A percentile compares a stretch with the other conserved stretches of the same genome.
Conservation (phyloP, 2,113 vertebrate genomes). For the Elgaria multicarinata region DNA sequence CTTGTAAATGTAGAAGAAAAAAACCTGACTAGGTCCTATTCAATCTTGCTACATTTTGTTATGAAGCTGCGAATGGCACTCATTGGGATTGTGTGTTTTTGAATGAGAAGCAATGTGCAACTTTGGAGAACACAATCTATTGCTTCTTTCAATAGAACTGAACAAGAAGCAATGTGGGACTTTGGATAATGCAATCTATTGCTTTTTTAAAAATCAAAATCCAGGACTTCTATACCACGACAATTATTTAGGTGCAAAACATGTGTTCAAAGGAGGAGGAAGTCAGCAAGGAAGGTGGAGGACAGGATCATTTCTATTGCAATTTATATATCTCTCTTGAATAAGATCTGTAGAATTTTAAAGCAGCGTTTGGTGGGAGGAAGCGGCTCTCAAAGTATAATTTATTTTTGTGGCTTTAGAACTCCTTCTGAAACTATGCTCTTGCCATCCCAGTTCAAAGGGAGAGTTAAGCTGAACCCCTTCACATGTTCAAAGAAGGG, state of each 20-base stretch:
- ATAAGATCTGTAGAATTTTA: neutral
- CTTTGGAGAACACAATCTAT: neutral
- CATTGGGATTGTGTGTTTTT: neutral
- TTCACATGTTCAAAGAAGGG: too few species aligned
- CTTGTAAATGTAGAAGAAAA: conserved; percentile 23
- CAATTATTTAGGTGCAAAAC: neutral
- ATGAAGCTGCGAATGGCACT: neutral
- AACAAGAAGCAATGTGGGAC: neutral
- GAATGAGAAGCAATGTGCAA: neutral
- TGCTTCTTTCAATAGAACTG: neutral
- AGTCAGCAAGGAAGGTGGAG: neutral
- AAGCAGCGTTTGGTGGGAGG: neutral
- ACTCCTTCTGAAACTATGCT: neutral
- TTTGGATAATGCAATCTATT: neutral
- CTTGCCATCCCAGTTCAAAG: neutral
- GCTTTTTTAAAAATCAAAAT: neutral
- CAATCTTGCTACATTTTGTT: neutral
- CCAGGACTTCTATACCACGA: neutral
- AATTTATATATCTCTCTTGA: neutral
- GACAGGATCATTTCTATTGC: neutral
- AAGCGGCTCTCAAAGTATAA: neutral
- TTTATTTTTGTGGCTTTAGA: neutral
- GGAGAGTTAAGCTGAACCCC: neutral
- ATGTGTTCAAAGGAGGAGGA: neutral
- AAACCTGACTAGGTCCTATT: conserved; percentile 9